Percentiles rank a stretch among this genome's conserved stretches.
Evolutionary conservation across 2,797 vertebrate genomes (phyloP).

Genomic region (Chiroxiphia lanceolata): DNA sequence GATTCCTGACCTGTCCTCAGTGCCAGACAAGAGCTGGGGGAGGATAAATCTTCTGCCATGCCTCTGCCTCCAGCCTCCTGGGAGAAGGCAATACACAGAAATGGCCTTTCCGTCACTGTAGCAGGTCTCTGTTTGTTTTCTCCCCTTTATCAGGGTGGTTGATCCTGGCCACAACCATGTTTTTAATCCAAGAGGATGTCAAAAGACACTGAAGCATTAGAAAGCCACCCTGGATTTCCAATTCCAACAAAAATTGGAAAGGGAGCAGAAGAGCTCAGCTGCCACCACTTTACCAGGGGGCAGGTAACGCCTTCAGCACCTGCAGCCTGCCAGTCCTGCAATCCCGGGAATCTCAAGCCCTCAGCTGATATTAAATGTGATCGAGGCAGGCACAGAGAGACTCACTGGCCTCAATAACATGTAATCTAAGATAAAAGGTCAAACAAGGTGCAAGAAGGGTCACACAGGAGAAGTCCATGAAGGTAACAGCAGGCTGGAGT

Average conservation of each 20-base stretch:
- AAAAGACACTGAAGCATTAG: not conserved
- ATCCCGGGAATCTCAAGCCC: accelerated
- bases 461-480: not conserved
- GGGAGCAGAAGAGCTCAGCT: not conserved
- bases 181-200: not conserved
- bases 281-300: too few species aligned
- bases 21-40: not conserved
- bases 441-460: not conserved
- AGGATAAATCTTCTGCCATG: not conserved
- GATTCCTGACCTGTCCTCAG: not conserved
- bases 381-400: not conserved
- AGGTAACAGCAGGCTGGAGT: not conserved
- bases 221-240: not conserved
- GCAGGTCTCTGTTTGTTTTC: not conserved
- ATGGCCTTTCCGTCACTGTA: not conserved
- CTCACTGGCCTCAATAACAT: not conserved
- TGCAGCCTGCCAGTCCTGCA: too few species aligned
- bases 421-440: not conserved
- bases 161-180: not conserved
- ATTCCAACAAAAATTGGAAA: not conserved
- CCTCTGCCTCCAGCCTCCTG: not conserved
- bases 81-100: accelerated
- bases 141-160: not conserved
- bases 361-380: not conserved
- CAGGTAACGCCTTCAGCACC: accelerated